Evolutionary conservation across 2,797 vertebrate species (phyloP), one percentile per base, ranked within the genome.

Genomic region (Pempheris klunzingeri): DNA sequence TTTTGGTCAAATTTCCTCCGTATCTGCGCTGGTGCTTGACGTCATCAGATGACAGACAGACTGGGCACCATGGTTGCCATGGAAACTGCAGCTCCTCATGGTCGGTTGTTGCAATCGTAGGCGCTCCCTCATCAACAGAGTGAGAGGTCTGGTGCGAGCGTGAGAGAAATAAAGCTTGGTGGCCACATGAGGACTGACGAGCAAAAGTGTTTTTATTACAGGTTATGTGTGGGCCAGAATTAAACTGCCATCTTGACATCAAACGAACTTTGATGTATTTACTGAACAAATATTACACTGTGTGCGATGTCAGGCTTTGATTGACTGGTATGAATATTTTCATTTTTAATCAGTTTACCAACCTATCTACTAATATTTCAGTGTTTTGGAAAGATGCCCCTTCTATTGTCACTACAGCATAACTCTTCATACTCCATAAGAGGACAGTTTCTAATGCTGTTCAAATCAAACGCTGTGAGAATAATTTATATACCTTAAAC

Each of bases 1-100:
- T 95, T 96, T 95, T 44, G 15, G 90, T 92, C 88, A 44, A 32
- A 79, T 93, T 92, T 90, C 81, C 76, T 88, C 67, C 47, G 49
- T 77, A 88, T 94, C 76, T 94, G 88, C 90, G 90, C 94, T n/a
- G 72, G 88, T 71, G 81, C 86, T 92, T 94, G 92, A 92, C 92
- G 92, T 95, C 94, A 95, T 75, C 88, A 88, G 86, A 91, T 88
- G 92, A 92, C 85, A 81, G 90, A 87, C 65, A 79, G 85, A 83
- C 81, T 43, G 85, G 87, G 86, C 81, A 80, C 80, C 71, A 34
- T 38, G 47, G 92, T 94, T 93, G 80, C 94, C 93, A 95, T 95
- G 92, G 96, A 92, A 96, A 96, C 94, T 74, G 92, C 44, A 39
- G 87, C 86, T 90, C 88, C 77, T 89, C 88, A 68, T 4, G 77